These are phyloP conservation scores for Myiozetetes cayanensis DNA, from an alignment of 2,113 vertebrate genomes.

Conservation along the genomic window DNA sequence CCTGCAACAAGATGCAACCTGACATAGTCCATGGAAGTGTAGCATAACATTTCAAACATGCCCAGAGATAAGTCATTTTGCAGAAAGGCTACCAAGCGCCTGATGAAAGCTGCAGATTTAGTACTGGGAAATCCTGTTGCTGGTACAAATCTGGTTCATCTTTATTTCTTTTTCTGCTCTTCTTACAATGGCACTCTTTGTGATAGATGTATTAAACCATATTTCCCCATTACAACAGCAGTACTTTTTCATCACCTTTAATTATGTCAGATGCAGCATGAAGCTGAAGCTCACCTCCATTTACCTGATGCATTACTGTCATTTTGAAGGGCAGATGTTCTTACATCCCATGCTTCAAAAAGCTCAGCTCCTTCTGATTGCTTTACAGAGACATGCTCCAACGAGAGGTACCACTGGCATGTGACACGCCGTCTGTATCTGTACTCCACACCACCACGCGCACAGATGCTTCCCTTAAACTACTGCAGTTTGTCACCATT, in stretches of 20 bases:
- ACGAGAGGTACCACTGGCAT: accelerated
- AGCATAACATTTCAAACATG: background rate
- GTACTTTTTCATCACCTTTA: constrained; percentile 44
- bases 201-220: background rate
- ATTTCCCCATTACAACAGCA: background rate
- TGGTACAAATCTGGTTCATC: background rate
- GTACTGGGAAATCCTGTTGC: background rate
- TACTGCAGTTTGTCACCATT: constrained; percentile 29
- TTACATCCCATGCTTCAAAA: constrained; percentile 40
- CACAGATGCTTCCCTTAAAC: constrained; percentile 29
- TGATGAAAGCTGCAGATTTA: constrained; percentile 49
- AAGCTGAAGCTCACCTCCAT: constrained; percentile 41
- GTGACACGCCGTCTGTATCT: background rate
- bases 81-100: background rate
- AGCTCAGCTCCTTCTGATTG: background rate
- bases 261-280: constrained; percentile 38
- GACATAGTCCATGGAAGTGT: background rate
- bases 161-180: background rate
- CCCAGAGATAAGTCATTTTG: constrained; percentile 45
- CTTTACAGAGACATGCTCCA: background rate
- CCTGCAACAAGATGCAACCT: background rate
- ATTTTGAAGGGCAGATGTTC: constrained; percentile 61
- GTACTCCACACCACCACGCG: accelerated
- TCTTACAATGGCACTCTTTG: background rate
- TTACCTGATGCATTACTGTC: constrained; percentile 59